Percentiles rank a stretch among this genome's conserved stretches.
phyloP scores from a whole-genome alignment of 2,797 vertebrate genomes.

The Hemitrygon akajei region DNA sequence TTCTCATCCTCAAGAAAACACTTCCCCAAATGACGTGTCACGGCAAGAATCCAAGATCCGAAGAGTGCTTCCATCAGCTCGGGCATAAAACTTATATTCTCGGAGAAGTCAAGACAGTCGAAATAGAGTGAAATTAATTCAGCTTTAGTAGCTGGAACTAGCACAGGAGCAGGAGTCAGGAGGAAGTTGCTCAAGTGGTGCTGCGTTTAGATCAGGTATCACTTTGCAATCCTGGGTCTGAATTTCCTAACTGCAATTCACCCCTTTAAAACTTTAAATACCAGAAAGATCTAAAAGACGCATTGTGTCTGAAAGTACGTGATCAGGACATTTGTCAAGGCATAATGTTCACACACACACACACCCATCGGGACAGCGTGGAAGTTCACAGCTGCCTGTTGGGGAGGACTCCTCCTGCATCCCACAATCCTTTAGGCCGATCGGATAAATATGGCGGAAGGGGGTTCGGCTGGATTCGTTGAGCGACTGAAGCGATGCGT shows the following conservation, averaged over 20 bases:
- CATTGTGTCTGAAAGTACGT: no score
- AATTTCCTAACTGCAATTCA: no score
- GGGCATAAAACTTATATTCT: background rate
- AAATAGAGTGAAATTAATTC: background rate
- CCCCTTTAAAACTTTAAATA: no score
- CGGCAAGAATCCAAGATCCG: background rate
- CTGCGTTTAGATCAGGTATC: background rate
- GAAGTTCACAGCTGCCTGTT: slow-evolving; percentile 42
- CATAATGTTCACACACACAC: no score
- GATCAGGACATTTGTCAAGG: no score
- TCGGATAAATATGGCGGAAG: slow-evolving; percentile 74
- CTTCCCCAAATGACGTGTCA: background rate
- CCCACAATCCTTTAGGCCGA: slow-evolving; percentile 48
- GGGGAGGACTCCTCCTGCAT: slow-evolving; percentile 49
- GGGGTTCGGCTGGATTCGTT: slow-evolving; percentile 63
- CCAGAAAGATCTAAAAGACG: no score
- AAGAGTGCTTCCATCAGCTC: background rate
- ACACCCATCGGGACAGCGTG: no score
- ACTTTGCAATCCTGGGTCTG: background rate
- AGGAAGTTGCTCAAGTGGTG: background rate
- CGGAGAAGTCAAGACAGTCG: background rate
- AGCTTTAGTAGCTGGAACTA: background rate
- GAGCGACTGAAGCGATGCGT: slow-evolving; percentile 74
- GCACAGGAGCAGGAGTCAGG: background rate
- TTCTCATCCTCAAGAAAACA: background rate